Conservation (phyloP, 1,140 invertebrate species). For the Drosophila chauvacae region DNA sequence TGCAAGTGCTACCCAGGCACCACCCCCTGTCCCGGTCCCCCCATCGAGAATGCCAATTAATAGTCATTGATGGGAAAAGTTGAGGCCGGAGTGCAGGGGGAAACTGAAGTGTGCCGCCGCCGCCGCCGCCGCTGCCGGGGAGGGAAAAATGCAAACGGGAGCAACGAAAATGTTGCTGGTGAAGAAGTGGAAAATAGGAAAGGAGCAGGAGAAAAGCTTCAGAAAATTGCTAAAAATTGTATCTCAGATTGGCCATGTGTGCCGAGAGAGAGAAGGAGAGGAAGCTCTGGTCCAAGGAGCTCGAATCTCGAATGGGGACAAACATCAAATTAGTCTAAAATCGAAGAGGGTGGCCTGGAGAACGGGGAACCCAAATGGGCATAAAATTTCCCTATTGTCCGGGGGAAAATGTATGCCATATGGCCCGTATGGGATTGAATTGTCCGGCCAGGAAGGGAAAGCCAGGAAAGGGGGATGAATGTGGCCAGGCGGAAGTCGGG, state of each 20-base stretch:
- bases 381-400: conserved; percentile 70
- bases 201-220: not conserved
- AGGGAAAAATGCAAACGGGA: conserved; percentile 1
- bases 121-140: not conserved
- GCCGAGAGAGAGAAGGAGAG: conserved; percentile 1
- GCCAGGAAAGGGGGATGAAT: not conserved
- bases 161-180: not conserved
- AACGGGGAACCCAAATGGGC: conserved; percentile 46
- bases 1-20: conserved; percentile 49
- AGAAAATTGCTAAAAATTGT: conserved; percentile 14
- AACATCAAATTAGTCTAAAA: conserved; percentile 71
- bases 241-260: conserved; percentile 50
- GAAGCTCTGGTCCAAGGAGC: not conserved
- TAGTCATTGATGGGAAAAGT: conserved; percentile 80
- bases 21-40: not conserved
- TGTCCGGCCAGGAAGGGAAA: not conserved
- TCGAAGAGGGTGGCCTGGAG: conserved; percentile 17
- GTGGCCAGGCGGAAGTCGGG: not conserved
- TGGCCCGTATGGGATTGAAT: conserved; percentile 25
- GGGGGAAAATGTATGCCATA: conserved; percentile 24
- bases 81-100: conserved; percentile 24
- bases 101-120: conserved; percentile 62
- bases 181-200: not conserved
- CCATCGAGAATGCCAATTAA: conserved; percentile 72
- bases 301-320: conserved; percentile 28